A percentile compares a stretch with the other conserved stretches of the same genome.
Evolutionary conservation across 2,797 vertebrate genomes (phyloP).

Genomic region (Monodelphis domestica): DNA sequence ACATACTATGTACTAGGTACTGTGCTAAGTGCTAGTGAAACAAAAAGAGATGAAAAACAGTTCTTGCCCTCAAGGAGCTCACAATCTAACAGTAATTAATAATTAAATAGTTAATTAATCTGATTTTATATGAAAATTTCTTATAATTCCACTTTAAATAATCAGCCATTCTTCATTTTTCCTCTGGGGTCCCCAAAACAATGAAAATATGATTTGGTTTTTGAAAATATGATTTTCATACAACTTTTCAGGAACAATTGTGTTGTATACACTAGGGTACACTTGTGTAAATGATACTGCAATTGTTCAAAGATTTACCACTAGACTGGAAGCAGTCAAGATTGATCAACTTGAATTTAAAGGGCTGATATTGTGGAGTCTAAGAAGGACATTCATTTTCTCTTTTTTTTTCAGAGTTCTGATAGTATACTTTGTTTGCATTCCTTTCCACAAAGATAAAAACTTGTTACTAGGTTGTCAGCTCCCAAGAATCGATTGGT

Average conservation of each 20-base stretch:
- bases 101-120: not conserved
- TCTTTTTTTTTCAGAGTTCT: not conserved
- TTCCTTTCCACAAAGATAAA: constrained; percentile 53
- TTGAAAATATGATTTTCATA: not conserved
- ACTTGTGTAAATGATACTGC: not conserved
- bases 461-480: constrained; percentile 17
- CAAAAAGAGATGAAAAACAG: not conserved
- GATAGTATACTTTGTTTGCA: not conserved
- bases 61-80: not conserved
- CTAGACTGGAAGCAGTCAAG: not conserved
- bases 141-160: not conserved
- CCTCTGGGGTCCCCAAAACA: not conserved
- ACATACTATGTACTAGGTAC: not conserved
- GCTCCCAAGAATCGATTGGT: not conserved
- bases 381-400: not conserved
- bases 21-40: not conserved
- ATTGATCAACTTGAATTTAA: not conserved
- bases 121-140: not conserved
- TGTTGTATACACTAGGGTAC: not conserved
- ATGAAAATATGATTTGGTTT: not conserved
- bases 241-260: not conserved
- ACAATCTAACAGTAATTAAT: not conserved
- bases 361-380: not conserved
- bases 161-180: not conserved
- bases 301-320: not conserved